Base-by-base conservation (phyloP, 2,888 invertebrate species). In the Morpho helenor region DNA sequence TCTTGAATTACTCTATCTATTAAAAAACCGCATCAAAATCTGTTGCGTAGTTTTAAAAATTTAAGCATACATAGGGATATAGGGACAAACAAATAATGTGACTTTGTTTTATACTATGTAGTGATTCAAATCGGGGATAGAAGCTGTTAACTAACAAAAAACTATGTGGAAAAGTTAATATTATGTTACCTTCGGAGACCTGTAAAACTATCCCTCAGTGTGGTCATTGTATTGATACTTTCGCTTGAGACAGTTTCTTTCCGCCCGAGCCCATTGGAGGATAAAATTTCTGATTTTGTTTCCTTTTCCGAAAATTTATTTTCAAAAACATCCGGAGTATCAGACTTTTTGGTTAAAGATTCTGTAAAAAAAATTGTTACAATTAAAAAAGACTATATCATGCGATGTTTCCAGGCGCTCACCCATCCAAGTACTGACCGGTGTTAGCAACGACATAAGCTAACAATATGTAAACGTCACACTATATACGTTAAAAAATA, bases 341-440 rank as follows among this genome's bases (percentile, higher is more conserved):
- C 75, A 0, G 72, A 68, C 7, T 68, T 67, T 0, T 73, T 69
- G 4, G 63, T 65, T 8, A 60, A 60, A 43, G 63, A 65, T 50
- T 60, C 66, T 67, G 59, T 7, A 60, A 65, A 49, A 46, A n/a
- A 42, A 4, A 44, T 42, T 8, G n/a, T 0, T 41, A 7, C 8
- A 41, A 7, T 52, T 46, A 61, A 1, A 49, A 59, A 61, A 59
- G 63, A 57, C 55, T 57, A 65, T 43, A 57, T 62, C 50, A 64
- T 59, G 68, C 39, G 63, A 58, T 65, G 59, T 62, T 64, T 62
- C 58, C 59, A 66, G 58, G 62, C 62, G 64, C 83, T 85, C 85
- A 85, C 84, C 84, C 84, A 86, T 84, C 83, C 82, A 85, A 85
- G 85, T 86, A 87, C 84, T 85, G 80, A 86, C 80, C 79, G 73